Percentiles rank a stretch among this genome's conserved stretches.
These are phyloP conservation scores for Meloidogyne exigua DNA, from an alignment of 1,140 invertebrate genomes.

Conservation along the genomic window DNA sequence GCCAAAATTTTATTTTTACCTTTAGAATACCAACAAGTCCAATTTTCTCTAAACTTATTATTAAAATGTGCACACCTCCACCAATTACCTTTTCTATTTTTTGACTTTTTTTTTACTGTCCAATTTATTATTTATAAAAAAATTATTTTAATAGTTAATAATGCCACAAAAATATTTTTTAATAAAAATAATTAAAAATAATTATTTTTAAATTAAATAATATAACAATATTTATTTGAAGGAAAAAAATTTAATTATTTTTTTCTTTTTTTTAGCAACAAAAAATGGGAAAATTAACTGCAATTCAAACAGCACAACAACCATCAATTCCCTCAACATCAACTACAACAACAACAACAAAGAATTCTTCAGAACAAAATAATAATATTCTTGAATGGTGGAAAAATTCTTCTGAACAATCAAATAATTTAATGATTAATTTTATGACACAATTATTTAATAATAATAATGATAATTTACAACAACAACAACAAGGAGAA, in stretches of 20 bases:
- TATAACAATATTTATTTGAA: not conserved
- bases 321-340: constrained; percentile 8
- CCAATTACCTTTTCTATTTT: not conserved
- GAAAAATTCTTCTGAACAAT: not conserved
- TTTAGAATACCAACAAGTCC: not conserved
- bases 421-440: not conserved
- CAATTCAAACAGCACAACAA: not conserved
- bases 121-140: constrained; percentile 2
- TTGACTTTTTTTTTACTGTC: not conserved
- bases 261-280: constrained; percentile 7
- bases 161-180: too few species aligned
- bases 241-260: not conserved
- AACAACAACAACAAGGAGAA: too few species aligned
- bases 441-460: constrained; percentile 5
- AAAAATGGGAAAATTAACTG: constrained; percentile 18
- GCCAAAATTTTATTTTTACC: not conserved
- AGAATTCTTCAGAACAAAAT: not conserved
- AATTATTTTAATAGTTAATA: not conserved
- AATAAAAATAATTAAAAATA: too few species aligned
- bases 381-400: not conserved
- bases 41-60: not conserved
- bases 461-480: not conserved
- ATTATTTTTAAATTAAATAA: not conserved
- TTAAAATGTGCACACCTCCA: not conserved
- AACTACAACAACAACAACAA: constrained; percentile 9